Evolutionary conservation across 1,140 invertebrate genomes (phyloP).

Genomic region (Aphidius gifuensis): DNA sequence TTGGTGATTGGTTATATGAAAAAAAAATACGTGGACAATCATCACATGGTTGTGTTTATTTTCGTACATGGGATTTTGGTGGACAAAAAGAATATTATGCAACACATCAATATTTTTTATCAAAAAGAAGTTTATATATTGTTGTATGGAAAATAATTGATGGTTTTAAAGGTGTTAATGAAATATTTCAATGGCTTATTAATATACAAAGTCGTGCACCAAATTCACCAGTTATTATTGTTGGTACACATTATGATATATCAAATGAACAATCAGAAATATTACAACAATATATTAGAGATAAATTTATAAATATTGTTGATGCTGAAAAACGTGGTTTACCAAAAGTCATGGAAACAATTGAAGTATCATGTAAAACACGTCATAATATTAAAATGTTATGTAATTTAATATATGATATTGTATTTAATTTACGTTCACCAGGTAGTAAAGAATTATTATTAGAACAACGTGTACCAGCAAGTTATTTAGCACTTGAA

Average conservation of each 20-base stretch:
- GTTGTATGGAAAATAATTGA: conserved; percentile 95
- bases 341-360: conserved; percentile 87
- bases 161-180: conserved; percentile 84
- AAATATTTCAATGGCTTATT: conserved; percentile 91
- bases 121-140: conserved; percentile 90
- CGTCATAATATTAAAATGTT: conserved; percentile 88
- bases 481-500: conserved; percentile 91
- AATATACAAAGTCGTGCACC: conserved; percentile 93
- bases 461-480: conserved; percentile 92
- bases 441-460: conserved; percentile 87
- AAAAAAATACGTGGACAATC: conserved; percentile 70
- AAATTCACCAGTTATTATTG: conserved; percentile 90
- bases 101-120: conserved; percentile 98
- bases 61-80: conserved; percentile 99
- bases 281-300: conserved; percentile 84
- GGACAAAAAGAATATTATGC: conserved; percentile 96
- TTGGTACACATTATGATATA: conserved; percentile 92
- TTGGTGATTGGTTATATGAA: conserved; percentile 91
- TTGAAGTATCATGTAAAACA: conserved; percentile 89
- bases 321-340: conserved; percentile 96
- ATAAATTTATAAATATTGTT: conserved; percentile 87
- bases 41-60: conserved; percentile 85
- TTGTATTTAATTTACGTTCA: conserved; percentile 86
- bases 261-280: conserved; percentile 76
- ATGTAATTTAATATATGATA: conserved; percentile 91